phyloP scores from a whole-genome alignment of 2,797 vertebrate species.

The Sphenopsis melanotis region DNA sequence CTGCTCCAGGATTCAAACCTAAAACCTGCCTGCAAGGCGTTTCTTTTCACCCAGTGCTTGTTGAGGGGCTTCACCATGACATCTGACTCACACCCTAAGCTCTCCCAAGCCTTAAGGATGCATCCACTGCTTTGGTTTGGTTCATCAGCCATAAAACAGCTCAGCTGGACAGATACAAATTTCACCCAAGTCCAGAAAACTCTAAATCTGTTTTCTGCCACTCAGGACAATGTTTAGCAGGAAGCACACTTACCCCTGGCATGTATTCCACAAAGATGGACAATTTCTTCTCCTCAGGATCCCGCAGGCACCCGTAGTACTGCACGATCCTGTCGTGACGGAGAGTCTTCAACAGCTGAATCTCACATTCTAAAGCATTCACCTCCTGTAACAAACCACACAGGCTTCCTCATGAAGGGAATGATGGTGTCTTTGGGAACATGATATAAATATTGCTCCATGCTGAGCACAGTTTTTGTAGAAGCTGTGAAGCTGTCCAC shows the following conservation, averaged over 20 bases:
- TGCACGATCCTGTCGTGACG: conserved; percentile 90
- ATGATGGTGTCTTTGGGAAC: neutral
- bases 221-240: neutral
- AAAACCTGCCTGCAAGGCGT: neutral
- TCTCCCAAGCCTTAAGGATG: neutral
- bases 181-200: neutral
- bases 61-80: neutral
- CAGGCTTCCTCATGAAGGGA: neutral
- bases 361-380: conserved; percentile 93
- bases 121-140: neutral
- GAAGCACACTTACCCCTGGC: conserved; percentile 83
- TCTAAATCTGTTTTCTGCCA: neutral
- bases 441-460: neutral
- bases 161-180: neutral
- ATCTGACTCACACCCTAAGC: neutral
- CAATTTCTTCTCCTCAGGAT: conserved; percentile 85
- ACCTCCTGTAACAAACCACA: conserved; percentile 80
- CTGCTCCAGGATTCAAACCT: neutral
- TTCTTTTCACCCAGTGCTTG: neutral
- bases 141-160: neutral
- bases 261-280: conserved; percentile 95
- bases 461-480: neutral
- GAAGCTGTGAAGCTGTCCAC: neutral
- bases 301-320: conserved; percentile 89
- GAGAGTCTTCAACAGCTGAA: conserved; percentile 92